Evolutionary conservation across 1,140 invertebrate genomes (phyloP), one percentile per base, ranked within the genome.

Genomic region (Nephila pilipes): DNA sequence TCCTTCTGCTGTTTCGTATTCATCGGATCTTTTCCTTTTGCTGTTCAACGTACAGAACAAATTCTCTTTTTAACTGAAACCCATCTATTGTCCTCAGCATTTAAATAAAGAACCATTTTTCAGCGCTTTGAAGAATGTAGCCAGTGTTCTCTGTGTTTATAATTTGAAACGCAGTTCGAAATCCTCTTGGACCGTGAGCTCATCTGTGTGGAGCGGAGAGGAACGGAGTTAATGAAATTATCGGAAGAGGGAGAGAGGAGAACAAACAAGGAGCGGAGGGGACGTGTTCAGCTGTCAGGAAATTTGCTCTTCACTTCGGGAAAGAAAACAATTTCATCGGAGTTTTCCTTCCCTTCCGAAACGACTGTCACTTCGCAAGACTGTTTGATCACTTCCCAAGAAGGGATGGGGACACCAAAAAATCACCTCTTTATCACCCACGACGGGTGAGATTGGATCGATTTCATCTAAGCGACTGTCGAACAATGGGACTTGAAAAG

Each of bases 251-350:
- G 29, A 65, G 63, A 75, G 69, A 36, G 29, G 69, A 32, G 69
- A 75, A 29, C 69, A 75, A 75, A 75, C 69, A 75, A 6, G 69
- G 32, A 36, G 69, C 22, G 69, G 29, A 22, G 58, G 29, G 16
- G 25, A 65, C 63, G 32, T 75, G 69, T 75, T 75, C 69, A 75
- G 69, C 69, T 75, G 69, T 75, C 69, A 75, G 25, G 69, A 75
- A 20, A 75, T 75, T 75, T 75, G 69, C 69, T 75, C 69, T 75
- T 36, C 69, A 75, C 29, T 75, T 75, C 69, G 32, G 32, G 69
- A 75, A 75, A 75, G 69, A 75, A 75, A 75, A 75, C 69, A 75
- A 75, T 75, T 75, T 75, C 69, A 32, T 60, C 46, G 2, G 46
- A 46, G 46, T 46, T 46, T 46, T 60, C 58, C 58, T 60, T 22